A percentile compares a stretch with the other conserved stretches of the same genome.
These are phyloP conservation scores for Minunthozetes semirufus DNA, from an alignment of 2,888 invertebrate species.

Conservation along the genomic window DNA sequence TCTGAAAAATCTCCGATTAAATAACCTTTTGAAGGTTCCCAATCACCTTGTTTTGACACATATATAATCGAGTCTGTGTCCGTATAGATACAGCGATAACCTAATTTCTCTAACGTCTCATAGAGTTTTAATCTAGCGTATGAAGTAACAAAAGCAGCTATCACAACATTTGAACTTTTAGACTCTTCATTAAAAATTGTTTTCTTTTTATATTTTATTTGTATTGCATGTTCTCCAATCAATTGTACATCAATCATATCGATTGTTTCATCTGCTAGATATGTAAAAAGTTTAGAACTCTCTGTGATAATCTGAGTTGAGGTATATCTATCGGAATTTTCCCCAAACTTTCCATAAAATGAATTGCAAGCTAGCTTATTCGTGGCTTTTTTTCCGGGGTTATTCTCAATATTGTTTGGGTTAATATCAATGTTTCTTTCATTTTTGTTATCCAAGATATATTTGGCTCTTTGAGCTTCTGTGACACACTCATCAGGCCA, in stretches of 20 bases:
- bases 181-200: background rate
- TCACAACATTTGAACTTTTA: constrained; percentile 43
- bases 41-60: constrained; percentile 36
- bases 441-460: constrained; percentile 41
- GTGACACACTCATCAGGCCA: constrained; percentile 43
- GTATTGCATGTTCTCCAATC: background rate
- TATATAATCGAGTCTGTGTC: constrained; percentile 48
- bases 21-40: constrained; percentile 44
- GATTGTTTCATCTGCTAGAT: constrained; percentile 29
- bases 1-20: constrained; percentile 47
- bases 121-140: constrained; percentile 47
- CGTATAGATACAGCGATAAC: constrained; percentile 45
- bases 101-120: constrained; percentile 45
- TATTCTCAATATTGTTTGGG: constrained; percentile 38
- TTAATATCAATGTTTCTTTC: constrained; percentile 42
- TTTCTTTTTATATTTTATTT: constrained; percentile 12
- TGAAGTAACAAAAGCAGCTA: constrained; percentile 48
- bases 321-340: constrained; percentile 23
- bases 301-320: constrained; percentile 32
- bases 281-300: constrained; percentile 28
- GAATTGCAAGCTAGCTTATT: constrained; percentile 42
- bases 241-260: background rate
- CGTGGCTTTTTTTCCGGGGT: constrained; percentile 40
- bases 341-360: constrained; percentile 43
- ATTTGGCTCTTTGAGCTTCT: constrained; percentile 41